A percentile compares a stretch with the other conserved stretches of the same genome.
Evolutionary conservation across 53 echinoderm and acorn worm species (phyloP).

Genomic region (Stichopus horrens): DNA sequence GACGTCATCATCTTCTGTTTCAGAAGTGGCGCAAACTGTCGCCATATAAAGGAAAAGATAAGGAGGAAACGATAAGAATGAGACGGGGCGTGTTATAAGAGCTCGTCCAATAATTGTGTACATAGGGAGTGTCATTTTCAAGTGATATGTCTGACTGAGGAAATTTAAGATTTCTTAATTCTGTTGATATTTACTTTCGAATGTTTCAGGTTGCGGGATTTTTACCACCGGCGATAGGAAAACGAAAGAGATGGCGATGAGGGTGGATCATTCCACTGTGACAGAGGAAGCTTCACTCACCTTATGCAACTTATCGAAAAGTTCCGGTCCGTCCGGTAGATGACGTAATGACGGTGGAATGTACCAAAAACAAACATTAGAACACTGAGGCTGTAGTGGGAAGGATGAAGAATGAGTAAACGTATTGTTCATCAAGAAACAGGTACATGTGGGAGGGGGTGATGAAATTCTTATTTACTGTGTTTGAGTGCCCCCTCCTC

Average conservation of each 20-base stretch:
- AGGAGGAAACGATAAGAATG: background rate
- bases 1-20: constrained; percentile 81
- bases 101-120: too few relatives aligned
- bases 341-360: constrained; percentile 66
- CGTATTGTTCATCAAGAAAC: background rate
- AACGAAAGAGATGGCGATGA: too few relatives aligned
- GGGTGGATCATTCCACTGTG: too few relatives aligned
- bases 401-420: background rate
- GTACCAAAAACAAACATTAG: constrained; percentile 97
- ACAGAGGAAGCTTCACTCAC: constrained; percentile 26
- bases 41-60: background rate
- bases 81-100: too few relatives aligned
- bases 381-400: constrained; percentile 69
- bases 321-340: constrained; percentile 60
- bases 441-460: background rate
- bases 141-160: too few relatives aligned
- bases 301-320: constrained; percentile 64
- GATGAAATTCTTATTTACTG: background rate
- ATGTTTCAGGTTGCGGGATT: too few relatives aligned
- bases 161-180: too few relatives aligned
- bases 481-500: background rate
- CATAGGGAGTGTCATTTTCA: too few relatives aligned
- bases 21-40: constrained; percentile 86
- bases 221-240: too few relatives aligned
- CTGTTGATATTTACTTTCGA: too few relatives aligned